Evolutionary conservation across 2,113 vertebrate species (phyloP).

Genomic region (Elachura formosa): DNA sequence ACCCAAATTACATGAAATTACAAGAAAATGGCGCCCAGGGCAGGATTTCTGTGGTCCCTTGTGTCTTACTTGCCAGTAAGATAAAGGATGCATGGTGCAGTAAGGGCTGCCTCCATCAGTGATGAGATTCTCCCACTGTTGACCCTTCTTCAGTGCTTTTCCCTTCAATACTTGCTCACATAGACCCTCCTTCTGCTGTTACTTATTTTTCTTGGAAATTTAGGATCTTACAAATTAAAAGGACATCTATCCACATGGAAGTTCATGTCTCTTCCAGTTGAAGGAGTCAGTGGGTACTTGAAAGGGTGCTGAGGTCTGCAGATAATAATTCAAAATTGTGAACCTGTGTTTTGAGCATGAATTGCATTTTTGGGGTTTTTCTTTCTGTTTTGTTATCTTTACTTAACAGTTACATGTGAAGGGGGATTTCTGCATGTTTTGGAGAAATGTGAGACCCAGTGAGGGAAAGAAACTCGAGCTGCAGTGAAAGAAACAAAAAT

Average conservation of each 20-base stretch:
- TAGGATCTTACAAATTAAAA: not conserved
- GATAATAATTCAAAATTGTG: not conserved
- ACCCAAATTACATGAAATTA: not conserved
- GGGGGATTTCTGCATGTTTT: not conserved
- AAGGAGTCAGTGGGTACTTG: not conserved
- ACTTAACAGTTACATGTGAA: not conserved
- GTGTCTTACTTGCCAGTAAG: not conserved
- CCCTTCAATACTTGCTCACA: not conserved
- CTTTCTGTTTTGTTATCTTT: not conserved
- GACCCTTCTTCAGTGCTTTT: not conserved
- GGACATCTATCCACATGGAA: not conserved
- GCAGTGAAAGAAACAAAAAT: not conserved
- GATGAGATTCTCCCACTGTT: not conserved
- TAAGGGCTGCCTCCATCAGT: not conserved
- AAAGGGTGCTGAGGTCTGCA: not conserved
- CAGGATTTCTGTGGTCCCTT: not conserved
- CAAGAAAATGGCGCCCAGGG: not conserved
- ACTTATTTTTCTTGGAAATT: not conserved
- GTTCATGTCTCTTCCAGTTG: not conserved
- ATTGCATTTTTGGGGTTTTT: not conserved
- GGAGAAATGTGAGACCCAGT: not conserved
- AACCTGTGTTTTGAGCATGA: not conserved
- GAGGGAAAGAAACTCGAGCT: not conserved
- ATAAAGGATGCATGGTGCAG: fast-evolving
- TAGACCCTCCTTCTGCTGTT: not conserved